These are phyloP conservation scores for Colossoma macropomum DNA, from an alignment of 2,113 vertebrate genomes.

Conservation along the genomic window DNA sequence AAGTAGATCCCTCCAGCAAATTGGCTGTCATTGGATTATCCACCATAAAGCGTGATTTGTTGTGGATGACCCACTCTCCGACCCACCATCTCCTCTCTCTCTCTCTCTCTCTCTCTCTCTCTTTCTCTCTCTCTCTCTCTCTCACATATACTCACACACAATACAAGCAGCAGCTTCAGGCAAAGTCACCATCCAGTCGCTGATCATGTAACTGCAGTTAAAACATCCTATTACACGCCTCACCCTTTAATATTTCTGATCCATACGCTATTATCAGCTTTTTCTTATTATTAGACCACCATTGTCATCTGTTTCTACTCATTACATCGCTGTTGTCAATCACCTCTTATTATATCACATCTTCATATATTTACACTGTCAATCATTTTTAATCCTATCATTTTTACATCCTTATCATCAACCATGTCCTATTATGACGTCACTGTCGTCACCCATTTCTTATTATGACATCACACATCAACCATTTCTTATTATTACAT, in stretches of 20 bases:
- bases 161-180: conserved; percentile 2
- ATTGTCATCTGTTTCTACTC: not conserved
- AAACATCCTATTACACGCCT: not conserved
- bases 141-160: not conserved
- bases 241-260: too few species aligned
- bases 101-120: not conserved
- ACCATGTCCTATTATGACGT: not conserved
- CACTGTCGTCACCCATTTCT: not conserved
- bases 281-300: not conserved
- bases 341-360: not conserved
- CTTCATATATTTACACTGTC: too few species aligned
- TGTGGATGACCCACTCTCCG: conserved; percentile 19
- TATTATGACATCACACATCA: not conserved
- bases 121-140: not conserved
- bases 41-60: conserved; percentile 73
- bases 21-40: conserved; percentile 79
- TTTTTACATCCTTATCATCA: not conserved
- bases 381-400: not conserved
- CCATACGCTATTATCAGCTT: not conserved
- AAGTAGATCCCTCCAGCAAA: conserved; percentile 72
- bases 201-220: not conserved
- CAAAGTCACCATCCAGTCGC: not conserved
- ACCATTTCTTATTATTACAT: not conserved
- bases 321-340: not conserved
- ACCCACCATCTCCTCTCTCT: not conserved